Conservation (phyloP, 2,888 invertebrate species). For the Itoplectis maculator region DNA sequence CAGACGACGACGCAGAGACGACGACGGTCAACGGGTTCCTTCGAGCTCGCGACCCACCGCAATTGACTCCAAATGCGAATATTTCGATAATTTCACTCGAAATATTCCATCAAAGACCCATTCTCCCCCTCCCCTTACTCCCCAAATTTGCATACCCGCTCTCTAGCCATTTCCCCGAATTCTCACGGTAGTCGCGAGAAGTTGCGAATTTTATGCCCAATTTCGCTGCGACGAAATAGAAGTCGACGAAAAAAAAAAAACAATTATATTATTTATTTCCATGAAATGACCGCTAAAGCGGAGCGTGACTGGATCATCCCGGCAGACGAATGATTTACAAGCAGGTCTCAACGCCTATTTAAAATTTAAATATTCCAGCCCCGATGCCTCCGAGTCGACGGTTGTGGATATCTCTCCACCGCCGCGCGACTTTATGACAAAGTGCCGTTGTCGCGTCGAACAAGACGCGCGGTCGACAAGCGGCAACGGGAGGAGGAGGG, state of each 20-base stretch:
- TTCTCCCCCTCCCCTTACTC: too few species aligned
- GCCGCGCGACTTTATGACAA: conserved; percentile 76
- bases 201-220: conserved; percentile 11
- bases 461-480: conserved; percentile 70
- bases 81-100: background rate
- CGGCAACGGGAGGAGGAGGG: too few species aligned
- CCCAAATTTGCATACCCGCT: background rate
- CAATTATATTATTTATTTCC: conserved; percentile 21
- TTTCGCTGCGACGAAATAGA: background rate
- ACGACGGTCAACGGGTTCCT: too few species aligned
- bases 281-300: conserved; percentile 9
- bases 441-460: conserved; percentile 75
- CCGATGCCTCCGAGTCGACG: conserved; percentile 64
- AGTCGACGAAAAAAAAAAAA: background rate
- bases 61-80: too few species aligned
- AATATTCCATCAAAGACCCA: background rate
- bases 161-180: background rate
- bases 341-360: conserved; percentile 69
- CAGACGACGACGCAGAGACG: too few species aligned
- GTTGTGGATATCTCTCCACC: conserved; percentile 53
- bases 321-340: conserved; percentile 45
- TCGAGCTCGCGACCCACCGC: too few species aligned
- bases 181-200: background rate
- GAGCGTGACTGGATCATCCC: conserved; percentile 18
- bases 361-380: conserved; percentile 75